Percentiles rank a stretch among this genome's conserved stretches.
Conservation (phyloP, 2,888 invertebrate species). For the Oasisia sp. region DNA sequence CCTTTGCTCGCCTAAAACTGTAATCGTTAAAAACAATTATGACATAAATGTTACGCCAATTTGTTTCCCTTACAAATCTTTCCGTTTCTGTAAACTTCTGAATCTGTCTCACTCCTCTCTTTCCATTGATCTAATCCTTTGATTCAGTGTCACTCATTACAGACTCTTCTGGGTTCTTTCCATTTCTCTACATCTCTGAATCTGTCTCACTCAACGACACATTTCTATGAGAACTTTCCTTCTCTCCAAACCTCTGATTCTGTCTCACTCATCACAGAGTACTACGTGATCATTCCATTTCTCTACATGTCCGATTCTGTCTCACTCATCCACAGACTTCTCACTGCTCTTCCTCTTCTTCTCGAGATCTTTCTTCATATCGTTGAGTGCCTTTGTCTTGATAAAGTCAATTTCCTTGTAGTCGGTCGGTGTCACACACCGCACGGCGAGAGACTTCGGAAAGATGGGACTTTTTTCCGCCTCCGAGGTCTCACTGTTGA, state of each 20-base stretch:
- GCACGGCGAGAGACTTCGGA: constrained; percentile 24
- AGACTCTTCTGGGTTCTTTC: background rate
- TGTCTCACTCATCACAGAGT: background rate
- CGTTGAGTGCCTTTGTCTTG: constrained; percentile 92
- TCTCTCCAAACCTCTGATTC: background rate
- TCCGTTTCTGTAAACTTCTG: background rate
- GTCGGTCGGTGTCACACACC: constrained; percentile 65
- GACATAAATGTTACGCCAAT: too few species aligned
- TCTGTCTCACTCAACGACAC: background rate
- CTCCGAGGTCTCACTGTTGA: constrained; percentile 67
- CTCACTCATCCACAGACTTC: constrained; percentile 29
- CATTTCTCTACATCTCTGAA: background rate
- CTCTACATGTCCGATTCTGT: constrained; percentile 19
- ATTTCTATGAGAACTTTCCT: background rate
- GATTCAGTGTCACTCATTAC: background rate
- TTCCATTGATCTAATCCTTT: background rate
- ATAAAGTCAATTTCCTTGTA: constrained; percentile 94
- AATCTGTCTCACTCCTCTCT: background rate
- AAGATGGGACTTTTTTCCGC: constrained; percentile 31
- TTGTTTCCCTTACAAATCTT: background rate
- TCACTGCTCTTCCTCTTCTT: constrained; percentile 52
- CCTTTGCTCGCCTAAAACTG: background rate
- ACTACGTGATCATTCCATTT: too few species aligned
- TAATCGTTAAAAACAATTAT: too few species aligned
- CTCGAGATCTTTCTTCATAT: constrained; percentile 79